A percentile compares a stretch with the other conserved stretches of the same genome.
phyloP scores from a whole-genome alignment of 2,888 invertebrate genomes.

The Eupithecia vulgata region DNA sequence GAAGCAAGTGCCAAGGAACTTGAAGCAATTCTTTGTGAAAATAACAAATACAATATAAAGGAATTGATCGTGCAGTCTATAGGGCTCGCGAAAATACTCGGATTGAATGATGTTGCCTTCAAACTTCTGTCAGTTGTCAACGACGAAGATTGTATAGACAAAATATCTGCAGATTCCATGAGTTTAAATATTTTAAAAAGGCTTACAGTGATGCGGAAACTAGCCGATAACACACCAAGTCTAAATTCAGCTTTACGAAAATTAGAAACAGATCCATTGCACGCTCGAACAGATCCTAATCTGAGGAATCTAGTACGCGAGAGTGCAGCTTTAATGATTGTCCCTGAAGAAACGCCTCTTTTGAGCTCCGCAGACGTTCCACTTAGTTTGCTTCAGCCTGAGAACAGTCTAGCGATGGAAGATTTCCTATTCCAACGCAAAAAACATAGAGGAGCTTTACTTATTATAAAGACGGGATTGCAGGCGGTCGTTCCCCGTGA shows the following conservation, averaged over 20 bases:
- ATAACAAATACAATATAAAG: constrained; percentile 73
- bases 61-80: constrained; percentile 85
- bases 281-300: constrained; percentile 87
- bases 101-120: constrained; percentile 85
- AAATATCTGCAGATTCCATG: constrained; percentile 83
- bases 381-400: constrained; percentile 85
- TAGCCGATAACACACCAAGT: constrained; percentile 87
- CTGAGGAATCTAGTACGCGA: constrained; percentile 88
- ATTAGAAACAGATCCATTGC: constrained; percentile 86
- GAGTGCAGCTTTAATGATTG: constrained; percentile 88
- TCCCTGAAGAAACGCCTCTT: constrained; percentile 85
- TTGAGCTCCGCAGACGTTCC: constrained; percentile 89
- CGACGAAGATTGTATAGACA: constrained; percentile 82
- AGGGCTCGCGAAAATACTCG: constrained; percentile 88
- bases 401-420: constrained; percentile 90
- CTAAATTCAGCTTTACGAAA: constrained; percentile 85
- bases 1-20: constrained; percentile 85
- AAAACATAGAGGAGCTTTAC: constrained; percentile 83
- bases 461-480: constrained; percentile 89
- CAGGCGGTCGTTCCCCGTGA: constrained; percentile 91
- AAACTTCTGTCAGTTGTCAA: constrained; percentile 81
- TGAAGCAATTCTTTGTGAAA: constrained; percentile 79
- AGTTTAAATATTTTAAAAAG: constrained; percentile 88
- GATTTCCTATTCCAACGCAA: constrained; percentile 87
- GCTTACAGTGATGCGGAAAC: constrained; percentile 87